Percentiles rank a stretch among this genome's conserved stretches.
Conservation (phyloP, 2,797 vertebrate genomes). For the Diplodus sargus region DNA sequence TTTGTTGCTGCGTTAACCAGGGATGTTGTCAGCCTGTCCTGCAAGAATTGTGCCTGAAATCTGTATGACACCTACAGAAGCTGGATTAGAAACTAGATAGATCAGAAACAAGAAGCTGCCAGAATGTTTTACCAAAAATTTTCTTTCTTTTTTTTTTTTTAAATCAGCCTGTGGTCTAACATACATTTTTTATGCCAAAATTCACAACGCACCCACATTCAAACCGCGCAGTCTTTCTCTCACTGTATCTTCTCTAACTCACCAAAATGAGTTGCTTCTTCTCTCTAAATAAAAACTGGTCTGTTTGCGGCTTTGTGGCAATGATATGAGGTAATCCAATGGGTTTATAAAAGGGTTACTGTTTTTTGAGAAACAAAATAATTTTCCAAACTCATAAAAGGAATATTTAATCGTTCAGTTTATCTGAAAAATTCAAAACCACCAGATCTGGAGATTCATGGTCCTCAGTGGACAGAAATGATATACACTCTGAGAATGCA, state of each 20-base stretch:
- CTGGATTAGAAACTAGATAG: neutral
- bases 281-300: neutral
- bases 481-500: neutral
- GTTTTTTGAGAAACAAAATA: neutral
- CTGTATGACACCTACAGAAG: neutral
- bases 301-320: neutral
- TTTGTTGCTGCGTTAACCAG: neutral
- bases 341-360: neutral
- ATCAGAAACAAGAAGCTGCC: neutral
- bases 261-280: neutral
- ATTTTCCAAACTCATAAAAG: neutral
- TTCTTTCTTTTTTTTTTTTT: no score
- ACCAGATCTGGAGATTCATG: accelerated
- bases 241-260: neutral
- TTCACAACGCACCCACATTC: neutral
- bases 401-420: neutral
- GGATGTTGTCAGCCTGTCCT: neutral
- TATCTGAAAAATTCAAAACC: neutral
- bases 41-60: neutral
- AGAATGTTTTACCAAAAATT: neutral
- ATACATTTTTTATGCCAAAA: neutral
- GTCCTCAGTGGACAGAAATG: neutral
- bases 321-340: neutral
- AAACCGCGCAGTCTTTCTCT: neutral
- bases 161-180: neutral